phyloP scores from a whole-genome alignment of 2,888 invertebrate species.

The Bombyx huttoni region DNA sequence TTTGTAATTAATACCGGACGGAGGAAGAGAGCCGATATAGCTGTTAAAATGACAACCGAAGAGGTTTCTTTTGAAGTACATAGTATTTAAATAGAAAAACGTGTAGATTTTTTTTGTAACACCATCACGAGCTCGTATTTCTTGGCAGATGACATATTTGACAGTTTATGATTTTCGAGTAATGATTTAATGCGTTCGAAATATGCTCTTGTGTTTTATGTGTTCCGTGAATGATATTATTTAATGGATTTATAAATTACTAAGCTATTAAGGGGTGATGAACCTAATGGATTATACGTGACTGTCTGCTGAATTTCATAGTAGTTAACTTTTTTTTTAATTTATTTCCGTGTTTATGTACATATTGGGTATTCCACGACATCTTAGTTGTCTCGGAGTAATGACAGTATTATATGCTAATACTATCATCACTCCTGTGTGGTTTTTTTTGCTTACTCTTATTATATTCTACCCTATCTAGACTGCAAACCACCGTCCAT shows the following conservation, averaged over 20 bases:
- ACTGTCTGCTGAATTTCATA: background rate
- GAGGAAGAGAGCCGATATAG: slow-evolving; percentile 23
- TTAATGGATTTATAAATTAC: slow-evolving; percentile 5
- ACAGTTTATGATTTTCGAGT: slow-evolving; percentile 17
- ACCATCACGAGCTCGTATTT: slow-evolving; percentile 9
- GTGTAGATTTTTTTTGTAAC: slow-evolving; percentile 14
- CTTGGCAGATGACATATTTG: slow-evolving; percentile 13
- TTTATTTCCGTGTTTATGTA: background rate
- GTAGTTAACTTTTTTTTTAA: background rate
- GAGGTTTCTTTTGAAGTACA: slow-evolving; percentile 22
- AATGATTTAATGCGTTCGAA: slow-evolving; percentile 25
- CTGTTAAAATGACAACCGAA: slow-evolving; percentile 30
- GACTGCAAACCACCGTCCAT: too few species aligned
- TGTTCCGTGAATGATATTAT: slow-evolving; percentile 4
- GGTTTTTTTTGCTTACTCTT: too few species aligned
- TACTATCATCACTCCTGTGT: too few species aligned
- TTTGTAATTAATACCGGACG: slow-evolving; percentile 47
- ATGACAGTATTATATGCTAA: too few species aligned
- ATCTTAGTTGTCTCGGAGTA: too few species aligned
- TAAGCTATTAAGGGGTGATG: background rate
- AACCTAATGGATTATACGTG: background rate
- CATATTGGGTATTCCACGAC: too few species aligned
- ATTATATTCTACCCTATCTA: too few species aligned
- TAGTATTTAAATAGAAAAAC: slow-evolving; percentile 20
- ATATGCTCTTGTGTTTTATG: slow-evolving; percentile 9